These are phyloP conservation scores for Enteromius anoplus DNA, from an alignment of 2,797 vertebrate genomes.

Conservation along the genomic window DNA sequence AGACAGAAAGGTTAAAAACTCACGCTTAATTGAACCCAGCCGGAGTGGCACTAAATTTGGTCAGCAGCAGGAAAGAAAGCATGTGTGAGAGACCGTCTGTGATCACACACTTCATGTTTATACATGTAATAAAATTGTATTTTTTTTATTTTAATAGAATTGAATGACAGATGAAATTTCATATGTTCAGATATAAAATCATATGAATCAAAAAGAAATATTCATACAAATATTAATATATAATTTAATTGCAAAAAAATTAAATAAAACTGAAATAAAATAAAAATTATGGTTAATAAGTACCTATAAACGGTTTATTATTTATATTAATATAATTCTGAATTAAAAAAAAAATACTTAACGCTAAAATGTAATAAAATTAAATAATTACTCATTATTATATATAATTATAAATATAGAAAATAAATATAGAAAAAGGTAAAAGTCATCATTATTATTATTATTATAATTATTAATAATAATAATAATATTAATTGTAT, in stretches of 20 bases:
- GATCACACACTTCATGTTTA: background rate
- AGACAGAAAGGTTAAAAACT: constrained; percentile 43
- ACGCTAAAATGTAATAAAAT: background rate
- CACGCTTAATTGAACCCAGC: constrained; percentile 50
- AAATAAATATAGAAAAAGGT: background rate
- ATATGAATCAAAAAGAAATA: background rate
- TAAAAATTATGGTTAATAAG: background rate
- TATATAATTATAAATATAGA: background rate
- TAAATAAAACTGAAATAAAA: too few species aligned
- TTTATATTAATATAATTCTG: background rate
- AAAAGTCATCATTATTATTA: background rate
- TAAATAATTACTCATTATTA: background rate
- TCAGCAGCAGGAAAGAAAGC: background rate
- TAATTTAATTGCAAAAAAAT: background rate
- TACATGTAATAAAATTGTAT: background rate
- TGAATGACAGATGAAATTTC: background rate
- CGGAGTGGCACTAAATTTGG: constrained; percentile 44
- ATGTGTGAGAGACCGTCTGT: background rate
- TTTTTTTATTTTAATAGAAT: background rate
- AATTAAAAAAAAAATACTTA: background rate
- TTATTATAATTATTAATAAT: background rate
- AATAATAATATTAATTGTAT: background rate
- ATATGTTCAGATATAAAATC: background rate
- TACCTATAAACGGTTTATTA: background rate
- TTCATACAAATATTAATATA: background rate